Evolutionary conservation across 2,113 vertebrate genomes (phyloP).

Genomic region (Entomyzon cyanotis): DNA sequence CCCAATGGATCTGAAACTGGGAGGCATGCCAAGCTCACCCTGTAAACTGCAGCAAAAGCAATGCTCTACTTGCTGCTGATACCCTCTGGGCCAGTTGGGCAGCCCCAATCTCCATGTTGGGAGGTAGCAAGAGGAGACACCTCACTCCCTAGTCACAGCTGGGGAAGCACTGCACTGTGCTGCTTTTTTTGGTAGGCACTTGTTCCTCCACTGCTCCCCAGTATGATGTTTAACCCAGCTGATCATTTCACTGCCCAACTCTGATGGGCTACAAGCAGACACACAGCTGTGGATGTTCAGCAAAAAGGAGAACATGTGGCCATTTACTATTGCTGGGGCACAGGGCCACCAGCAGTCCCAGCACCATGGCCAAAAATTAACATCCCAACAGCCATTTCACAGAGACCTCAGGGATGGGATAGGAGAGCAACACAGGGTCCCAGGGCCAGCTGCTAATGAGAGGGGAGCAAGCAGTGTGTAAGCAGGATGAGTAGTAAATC

Average conservation of each 20-base stretch:
- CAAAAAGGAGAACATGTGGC: neutral
- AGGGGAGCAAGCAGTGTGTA: neutral
- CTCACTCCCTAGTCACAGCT: neutral
- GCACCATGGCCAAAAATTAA: neutral
- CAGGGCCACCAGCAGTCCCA: neutral
- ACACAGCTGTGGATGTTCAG: neutral
- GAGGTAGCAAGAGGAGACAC: neutral
- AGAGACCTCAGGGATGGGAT: neutral
- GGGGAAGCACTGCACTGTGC: neutral
- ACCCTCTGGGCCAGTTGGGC: neutral
- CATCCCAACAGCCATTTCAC: neutral
- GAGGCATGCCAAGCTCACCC: constrained; percentile 23
- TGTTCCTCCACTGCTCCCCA: neutral
- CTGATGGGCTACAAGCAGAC: neutral
- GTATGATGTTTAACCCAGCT: neutral
- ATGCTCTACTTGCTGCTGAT: neutral
- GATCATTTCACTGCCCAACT: neutral
- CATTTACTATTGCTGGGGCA: neutral
- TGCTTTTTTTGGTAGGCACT: neutral
- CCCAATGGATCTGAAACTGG: constrained; percentile 59
- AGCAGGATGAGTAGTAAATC: neutral
- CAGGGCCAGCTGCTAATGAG: neutral
- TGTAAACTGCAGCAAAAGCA: neutral
- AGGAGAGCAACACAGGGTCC: neutral
- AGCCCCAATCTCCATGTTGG: neutral